phyloP scores from a whole-genome alignment of 2,797 vertebrate genomes.

The Lepus oiostolus region DNA sequence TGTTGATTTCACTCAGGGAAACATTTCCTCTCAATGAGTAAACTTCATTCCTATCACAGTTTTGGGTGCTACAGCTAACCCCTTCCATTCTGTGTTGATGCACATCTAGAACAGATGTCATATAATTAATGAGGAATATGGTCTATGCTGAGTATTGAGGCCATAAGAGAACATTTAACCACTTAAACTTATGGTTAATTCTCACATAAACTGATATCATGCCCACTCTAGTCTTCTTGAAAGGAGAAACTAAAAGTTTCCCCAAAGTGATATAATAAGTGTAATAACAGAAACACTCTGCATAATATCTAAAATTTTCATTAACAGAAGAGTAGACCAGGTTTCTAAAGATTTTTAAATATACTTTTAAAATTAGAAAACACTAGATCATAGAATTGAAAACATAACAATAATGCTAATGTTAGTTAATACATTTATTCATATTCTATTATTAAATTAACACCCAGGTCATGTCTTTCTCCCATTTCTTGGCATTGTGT shows the following conservation, averaged over 20 bases:
- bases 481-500: neutral
- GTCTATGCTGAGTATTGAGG: neutral
- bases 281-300: neutral
- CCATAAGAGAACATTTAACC: neutral
- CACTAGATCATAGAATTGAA: neutral
- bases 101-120: neutral
- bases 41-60: neutral
- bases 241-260: neutral
- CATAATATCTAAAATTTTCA: neutral
- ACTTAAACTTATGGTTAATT: neutral
- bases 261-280: neutral
- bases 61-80: neutral
- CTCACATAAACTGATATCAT: neutral
- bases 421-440: neutral
- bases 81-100: neutral
- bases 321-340: neutral
- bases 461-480: neutral
- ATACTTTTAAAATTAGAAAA: constrained; percentile 23
- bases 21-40: neutral
- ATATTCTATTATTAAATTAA: neutral
- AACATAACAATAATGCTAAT: neutral
- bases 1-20: neutral
- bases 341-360: neutral
- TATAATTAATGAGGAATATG: neutral
- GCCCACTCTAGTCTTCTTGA: neutral